Percentiles rank a stretch among this genome's conserved stretches.
Conservation (phyloP, 2,113 vertebrate species). For the Cololabis saira region DNA sequence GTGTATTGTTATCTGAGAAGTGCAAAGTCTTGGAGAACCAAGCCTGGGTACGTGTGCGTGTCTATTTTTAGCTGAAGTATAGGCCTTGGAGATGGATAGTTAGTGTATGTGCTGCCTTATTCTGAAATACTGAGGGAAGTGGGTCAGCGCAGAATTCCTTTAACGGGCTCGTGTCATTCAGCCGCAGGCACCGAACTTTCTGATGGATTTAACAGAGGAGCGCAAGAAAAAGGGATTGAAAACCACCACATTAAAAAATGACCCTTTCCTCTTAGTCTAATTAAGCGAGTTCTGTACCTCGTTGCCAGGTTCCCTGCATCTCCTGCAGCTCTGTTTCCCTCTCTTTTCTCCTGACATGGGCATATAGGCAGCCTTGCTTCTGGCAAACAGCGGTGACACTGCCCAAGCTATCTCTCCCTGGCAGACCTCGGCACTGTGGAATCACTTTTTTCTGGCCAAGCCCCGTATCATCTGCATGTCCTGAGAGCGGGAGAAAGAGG, state of each 20-base stretch:
- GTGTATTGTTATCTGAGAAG: slow-evolving; percentile 56
- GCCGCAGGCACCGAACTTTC: slow-evolving; percentile 50
- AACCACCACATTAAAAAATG: slow-evolving; percentile 52
- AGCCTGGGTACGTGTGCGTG: slow-evolving; percentile 3
- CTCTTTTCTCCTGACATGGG: slow-evolving; percentile 11
- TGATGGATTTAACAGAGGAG: slow-evolving; percentile 57
- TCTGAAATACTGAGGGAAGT: slow-evolving; percentile 62
- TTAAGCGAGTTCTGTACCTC: slow-evolving; percentile 26
- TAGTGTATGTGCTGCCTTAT: slow-evolving; percentile 35
- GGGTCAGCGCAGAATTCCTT: slow-evolving; percentile 68
- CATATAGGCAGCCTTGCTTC: slow-evolving; percentile 42
- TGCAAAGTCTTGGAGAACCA: slow-evolving; percentile 31
- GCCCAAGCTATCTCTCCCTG: slow-evolving; percentile 74
- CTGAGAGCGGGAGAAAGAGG: slow-evolving; percentile 40
- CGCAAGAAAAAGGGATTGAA: slow-evolving; percentile 37
- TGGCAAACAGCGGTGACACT: slow-evolving; percentile 70
- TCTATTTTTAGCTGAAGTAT: slow-evolving; percentile 68
- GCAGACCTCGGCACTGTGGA: slow-evolving; percentile 70
- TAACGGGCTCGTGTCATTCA: slow-evolving; percentile 49
- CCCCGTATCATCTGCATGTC: slow-evolving; percentile 74
- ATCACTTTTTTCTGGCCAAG: slow-evolving; percentile 76
- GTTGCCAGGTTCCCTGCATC: slow-evolving; percentile 24
- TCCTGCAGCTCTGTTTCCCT: slow-evolving; percentile 9
- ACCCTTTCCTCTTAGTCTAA: slow-evolving; percentile 40
- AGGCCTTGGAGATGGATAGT: slow-evolving; percentile 46